Base-by-base conservation (phyloP, 2,888 invertebrate species). In the Steromphala cineraria region DNA sequence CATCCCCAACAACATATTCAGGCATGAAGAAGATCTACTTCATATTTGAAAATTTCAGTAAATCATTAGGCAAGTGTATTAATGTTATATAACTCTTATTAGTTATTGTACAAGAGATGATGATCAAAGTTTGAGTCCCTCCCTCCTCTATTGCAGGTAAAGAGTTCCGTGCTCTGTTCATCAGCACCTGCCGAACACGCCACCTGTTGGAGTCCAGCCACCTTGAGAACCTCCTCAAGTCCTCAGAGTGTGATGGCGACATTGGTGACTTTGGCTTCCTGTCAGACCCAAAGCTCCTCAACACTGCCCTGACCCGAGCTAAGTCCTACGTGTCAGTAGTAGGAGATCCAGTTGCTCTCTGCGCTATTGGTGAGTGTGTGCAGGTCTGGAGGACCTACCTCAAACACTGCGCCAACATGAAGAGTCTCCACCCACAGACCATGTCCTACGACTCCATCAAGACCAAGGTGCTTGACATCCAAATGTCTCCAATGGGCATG, bases 241-340 rank as follows among this genome's bases (percentile, higher is more conserved):
- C 84, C 24, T 86, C 86, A 10, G 85, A 85, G 40, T 87, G 87
- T 78, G 90, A 90, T 67, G 89, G 89, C 8, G 89, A 90, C 24
- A 80, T 84, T 17, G 87, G 89, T 17, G 90, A 91, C 79, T 89
- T 89, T 79, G 92, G 92, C 21, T 92, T 93, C 83, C 85, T 92
- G 53, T 90, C 91, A 4, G 91, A 93, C 78, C 82, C 87, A 5
- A 92, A 92, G 81, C 86, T 93, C 31, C 85, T 93, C 19, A 93
- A 93, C 85, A 92, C 93, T 1, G 92, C 92, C 2, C 82, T 93
- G 36, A 92, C 92, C 0, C 82, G 92, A 53, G 91, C 93, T n/a
- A 89, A 92, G 85, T 91, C 91, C 0, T 84, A 90, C 52, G 89
- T 93, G 15, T 90, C 89, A 28, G 89, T 91, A 21, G 90, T 92